These are phyloP conservation scores for Drosophila tsacasi DNA, from an alignment of 1,140 invertebrate genomes.

Conservation along the genomic window DNA sequence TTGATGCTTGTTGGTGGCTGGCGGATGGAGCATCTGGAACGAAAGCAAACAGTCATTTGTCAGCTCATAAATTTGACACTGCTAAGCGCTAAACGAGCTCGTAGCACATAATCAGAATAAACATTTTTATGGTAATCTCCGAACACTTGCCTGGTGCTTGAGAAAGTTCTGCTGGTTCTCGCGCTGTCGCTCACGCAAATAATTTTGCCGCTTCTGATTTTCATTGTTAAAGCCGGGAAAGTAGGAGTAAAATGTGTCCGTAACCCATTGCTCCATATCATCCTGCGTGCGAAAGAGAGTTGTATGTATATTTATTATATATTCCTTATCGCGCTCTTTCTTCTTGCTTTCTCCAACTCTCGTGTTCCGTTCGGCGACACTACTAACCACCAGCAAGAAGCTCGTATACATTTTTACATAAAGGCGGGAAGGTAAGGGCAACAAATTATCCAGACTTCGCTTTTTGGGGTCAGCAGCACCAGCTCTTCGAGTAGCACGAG, in stretches of 20 bases:
- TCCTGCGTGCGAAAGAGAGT: conserved; percentile 61
- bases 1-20: conserved; percentile 60
- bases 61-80: conserved; percentile 55
- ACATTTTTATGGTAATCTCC: conserved; percentile 40
- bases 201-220: conserved; percentile 81
- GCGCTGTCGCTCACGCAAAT: conserved; percentile 80
- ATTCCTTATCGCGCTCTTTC: conserved; percentile 35
- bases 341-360: conserved; percentile 23
- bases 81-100: conserved; percentile 40
- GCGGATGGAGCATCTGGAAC: conserved; percentile 70
- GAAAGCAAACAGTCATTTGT: conserved; percentile 23
- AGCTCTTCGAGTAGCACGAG: conserved; percentile 24
- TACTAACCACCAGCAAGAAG: conserved; percentile 83
- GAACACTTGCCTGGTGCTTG: conserved; percentile 76
- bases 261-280: conserved; percentile 85
- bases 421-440: conserved; percentile 11
- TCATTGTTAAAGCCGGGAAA: conserved; percentile 84
- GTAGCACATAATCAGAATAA: conserved; percentile 45
- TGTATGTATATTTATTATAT: conserved; percentile 38
- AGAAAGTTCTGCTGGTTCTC: conserved; percentile 85
- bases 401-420: conserved; percentile 73
- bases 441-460: conserved; percentile 61
- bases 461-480: conserved; percentile 73
- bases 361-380: conserved; percentile 54
- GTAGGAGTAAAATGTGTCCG: conserved; percentile 85